phyloP scores from a whole-genome alignment of 2,113 vertebrate species.

The Hippocampus guttulatus region DNA sequence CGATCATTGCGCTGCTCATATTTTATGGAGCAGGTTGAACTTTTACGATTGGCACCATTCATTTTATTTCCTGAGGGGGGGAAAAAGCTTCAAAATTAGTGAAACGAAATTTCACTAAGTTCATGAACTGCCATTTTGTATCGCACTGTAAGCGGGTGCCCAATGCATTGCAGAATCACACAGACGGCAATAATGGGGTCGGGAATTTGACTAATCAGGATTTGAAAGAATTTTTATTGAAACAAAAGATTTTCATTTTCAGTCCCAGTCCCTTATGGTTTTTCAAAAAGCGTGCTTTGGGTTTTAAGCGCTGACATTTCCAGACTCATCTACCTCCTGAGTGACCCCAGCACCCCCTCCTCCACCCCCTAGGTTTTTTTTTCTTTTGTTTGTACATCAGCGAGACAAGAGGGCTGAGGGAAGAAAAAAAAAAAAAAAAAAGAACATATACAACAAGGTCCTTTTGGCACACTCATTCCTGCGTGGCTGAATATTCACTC shows the following conservation, averaged over 20 bases:
- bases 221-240: constrained; percentile 77
- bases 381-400: constrained; percentile 64
- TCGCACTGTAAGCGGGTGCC: neutral
- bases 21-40: no score
- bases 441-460: constrained; percentile 65
- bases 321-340: constrained; percentile 52
- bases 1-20: no score
- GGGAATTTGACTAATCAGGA: constrained; percentile 47
- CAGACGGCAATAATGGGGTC: constrained; percentile 19
- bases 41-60: neutral
- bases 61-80: neutral
- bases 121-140: neutral
- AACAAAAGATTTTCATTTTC: constrained; percentile 71
- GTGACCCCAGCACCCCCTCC: constrained; percentile 30
- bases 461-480: constrained; percentile 71
- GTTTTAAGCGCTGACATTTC: constrained; percentile 65
- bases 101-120: neutral
- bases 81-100: neutral
- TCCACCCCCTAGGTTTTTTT: neutral
- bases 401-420: constrained; percentile 30
- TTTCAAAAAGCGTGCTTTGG: constrained; percentile 73
- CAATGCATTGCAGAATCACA: neutral
- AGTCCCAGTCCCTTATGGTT: constrained; percentile 73
- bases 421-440: constrained; percentile 16
- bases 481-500: constrained; percentile 24